Conservation (phyloP, 2,113 vertebrate species). For the Stomatorhinus ivindoensis region DNA sequence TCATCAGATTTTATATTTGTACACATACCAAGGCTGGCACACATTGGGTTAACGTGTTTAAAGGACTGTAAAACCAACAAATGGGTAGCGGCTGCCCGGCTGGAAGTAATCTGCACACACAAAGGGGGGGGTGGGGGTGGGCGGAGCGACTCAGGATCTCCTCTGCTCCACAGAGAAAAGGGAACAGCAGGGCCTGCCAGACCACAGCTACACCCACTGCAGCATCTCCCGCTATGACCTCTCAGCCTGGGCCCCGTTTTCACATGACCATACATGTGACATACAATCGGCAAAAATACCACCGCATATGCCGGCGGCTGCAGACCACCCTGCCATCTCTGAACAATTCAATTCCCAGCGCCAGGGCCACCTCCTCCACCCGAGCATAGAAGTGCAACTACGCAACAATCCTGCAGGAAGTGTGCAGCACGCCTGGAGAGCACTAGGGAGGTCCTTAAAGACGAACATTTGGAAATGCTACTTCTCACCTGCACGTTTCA, state of each 20-base stretch:
- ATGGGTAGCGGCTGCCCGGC: slow-evolving; percentile 9
- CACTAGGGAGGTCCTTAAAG: neutral
- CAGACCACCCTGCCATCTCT: neutral
- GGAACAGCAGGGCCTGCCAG: neutral
- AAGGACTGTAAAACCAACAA: slow-evolving; percentile 1
- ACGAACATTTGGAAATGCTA: neutral
- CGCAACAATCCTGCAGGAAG: neutral
- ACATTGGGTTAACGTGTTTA: slow-evolving; percentile 13
- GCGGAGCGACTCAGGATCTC: neutral
- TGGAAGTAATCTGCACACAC: slow-evolving; percentile 16
- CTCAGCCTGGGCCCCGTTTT: neutral
- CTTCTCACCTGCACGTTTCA: neutral
- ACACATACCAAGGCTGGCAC: neutral
- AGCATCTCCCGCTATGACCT: neutral
- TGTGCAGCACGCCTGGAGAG: neutral
- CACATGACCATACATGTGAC: neutral
- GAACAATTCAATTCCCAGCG: neutral
- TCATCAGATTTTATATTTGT: neutral
- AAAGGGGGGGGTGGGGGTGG: neutral
- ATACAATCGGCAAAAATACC: neutral
- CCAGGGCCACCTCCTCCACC: neutral
- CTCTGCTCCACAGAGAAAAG: neutral
- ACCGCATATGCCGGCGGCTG: neutral
- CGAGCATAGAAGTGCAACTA: neutral
- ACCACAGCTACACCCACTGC: too few relatives aligned